Evolutionary conservation across 2,113 vertebrate species (phyloP), one percentile per base, ranked within the genome.

Genomic region (Peromyscus maniculatus): DNA sequence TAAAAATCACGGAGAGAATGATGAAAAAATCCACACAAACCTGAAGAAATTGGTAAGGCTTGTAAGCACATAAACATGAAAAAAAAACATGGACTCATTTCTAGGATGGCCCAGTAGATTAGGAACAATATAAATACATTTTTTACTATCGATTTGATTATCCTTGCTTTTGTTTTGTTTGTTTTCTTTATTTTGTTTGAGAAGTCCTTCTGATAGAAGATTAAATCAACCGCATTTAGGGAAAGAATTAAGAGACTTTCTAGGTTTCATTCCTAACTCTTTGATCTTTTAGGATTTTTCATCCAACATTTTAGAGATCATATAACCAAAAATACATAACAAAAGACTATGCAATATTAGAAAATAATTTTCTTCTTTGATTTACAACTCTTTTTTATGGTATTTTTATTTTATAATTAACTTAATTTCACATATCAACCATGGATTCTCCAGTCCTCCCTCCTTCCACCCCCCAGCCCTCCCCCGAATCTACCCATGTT

Each of bases 331-430:
- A 66, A 75, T 19, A 59, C 1, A 92, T 19, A 89, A 95, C 75
- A 96, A 55, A 89, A 5, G 43, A 92, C 88, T 69, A 46, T 21
- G 24, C 31, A 59, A 91, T 87, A 97, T 84, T 33, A 75, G n/a
- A 79, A 94, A 97, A 88, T 21, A 3, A 21, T 43, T 67, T 92
- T 22, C 3, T 24, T 19, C 52, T 98, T 82, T 86, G 39, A 21
- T 59, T 4, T 0, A 96, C 66, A 94, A 52, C 49, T 52, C 49
- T 52, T 52, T 52, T 52, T 52, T 43, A 52, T 52, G 8, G 9
- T 52, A 52, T 52, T 52, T 52, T 52, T 9, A 52, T 52, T 52
- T 52, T 7, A 52, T 52, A 52, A 52, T 52, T 52, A 52, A 52
- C 49, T 52, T 52, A 52, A 52, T 52, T 52, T 52, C 49, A 52